Evolutionary conservation across 2,113 vertebrate genomes (phyloP).

Genomic region (Petrocephalus microphthalmus): DNA sequence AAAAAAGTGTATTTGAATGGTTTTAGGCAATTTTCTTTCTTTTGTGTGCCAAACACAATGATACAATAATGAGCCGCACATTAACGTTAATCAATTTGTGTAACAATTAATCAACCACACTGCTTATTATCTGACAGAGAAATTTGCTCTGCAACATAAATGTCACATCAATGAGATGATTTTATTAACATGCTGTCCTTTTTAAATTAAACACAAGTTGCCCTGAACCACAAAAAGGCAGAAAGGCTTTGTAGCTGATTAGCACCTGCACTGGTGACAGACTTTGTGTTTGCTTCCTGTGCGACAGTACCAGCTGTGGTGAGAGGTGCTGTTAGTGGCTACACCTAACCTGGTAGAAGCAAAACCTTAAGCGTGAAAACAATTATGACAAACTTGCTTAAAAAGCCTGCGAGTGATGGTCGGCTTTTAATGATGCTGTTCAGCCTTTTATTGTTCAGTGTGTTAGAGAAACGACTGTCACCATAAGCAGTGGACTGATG

Average conservation of each 20-base stretch:
- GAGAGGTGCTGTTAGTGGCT: not conserved
- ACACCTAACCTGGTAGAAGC: not conserved
- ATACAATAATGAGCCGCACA: not conserved
- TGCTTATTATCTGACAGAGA: not conserved
- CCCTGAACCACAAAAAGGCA: not conserved
- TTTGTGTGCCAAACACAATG: not conserved
- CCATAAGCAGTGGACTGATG: not conserved
- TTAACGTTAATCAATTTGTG: conserved; percentile 5
- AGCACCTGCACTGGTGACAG: not conserved
- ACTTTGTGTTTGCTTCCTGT: not conserved
- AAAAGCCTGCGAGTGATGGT: not conserved
- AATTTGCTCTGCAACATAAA: conserved; percentile 9
- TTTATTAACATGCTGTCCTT: conserved; percentile 1
- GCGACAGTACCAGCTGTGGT: not conserved
- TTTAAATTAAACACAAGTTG: not conserved
- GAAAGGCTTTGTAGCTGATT: not conserved
- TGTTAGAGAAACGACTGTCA: not conserved
- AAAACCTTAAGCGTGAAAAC: not conserved
- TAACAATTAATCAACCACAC: conserved; percentile 5
- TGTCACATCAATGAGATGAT: not conserved
- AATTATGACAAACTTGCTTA: not conserved
- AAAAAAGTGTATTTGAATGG: not conserved
- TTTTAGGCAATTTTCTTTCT: not conserved
- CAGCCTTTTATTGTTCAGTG: not conserved
- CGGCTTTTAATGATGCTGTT: not conserved